phyloP scores from a whole-genome alignment of 2,113 vertebrate genomes.

The Limanda limanda region DNA sequence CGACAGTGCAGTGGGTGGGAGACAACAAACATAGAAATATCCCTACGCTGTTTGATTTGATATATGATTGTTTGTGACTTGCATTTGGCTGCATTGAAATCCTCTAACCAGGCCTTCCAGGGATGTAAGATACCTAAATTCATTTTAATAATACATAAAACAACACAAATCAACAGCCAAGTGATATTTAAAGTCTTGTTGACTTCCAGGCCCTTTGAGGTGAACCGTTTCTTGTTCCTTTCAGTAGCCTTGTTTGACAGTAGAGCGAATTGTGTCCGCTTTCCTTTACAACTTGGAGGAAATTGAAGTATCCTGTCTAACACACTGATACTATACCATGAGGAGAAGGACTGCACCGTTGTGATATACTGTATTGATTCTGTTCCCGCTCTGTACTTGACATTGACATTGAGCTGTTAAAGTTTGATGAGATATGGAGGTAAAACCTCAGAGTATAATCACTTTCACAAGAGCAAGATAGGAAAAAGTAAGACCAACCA shows the following conservation, averaged over 20 bases:
- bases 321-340: slow-evolving; percentile 23
- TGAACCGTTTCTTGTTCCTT: background rate
- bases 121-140: slow-evolving; percentile 15
- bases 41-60: slow-evolving; percentile 32
- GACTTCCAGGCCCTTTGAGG: background rate
- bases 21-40: slow-evolving; percentile 38
- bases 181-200: slow-evolving; percentile 19
- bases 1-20: background rate
- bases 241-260: background rate
- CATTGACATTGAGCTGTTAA: slow-evolving; percentile 52
- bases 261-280: background rate
- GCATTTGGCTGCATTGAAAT: slow-evolving; percentile 39
- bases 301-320: slow-evolving; percentile 18
- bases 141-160: slow-evolving; percentile 3
- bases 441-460: slow-evolving; percentile 34
- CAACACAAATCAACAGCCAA: slow-evolving; percentile 4
- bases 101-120: background rate
- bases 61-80: slow-evolving; percentile 13
- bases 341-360: slow-evolving; percentile 26
- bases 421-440: slow-evolving; percentile 53
- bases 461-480: slow-evolving; percentile 1
- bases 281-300: slow-evolving; percentile 1
- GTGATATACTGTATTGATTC: slow-evolving; percentile 62
- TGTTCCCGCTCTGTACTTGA: slow-evolving; percentile 5
- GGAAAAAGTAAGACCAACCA: slow-evolving; percentile 40